These are phyloP conservation scores for Microtus ochrogaster DNA, from an alignment of 2,113 vertebrate genomes.

Conservation along the genomic window DNA sequence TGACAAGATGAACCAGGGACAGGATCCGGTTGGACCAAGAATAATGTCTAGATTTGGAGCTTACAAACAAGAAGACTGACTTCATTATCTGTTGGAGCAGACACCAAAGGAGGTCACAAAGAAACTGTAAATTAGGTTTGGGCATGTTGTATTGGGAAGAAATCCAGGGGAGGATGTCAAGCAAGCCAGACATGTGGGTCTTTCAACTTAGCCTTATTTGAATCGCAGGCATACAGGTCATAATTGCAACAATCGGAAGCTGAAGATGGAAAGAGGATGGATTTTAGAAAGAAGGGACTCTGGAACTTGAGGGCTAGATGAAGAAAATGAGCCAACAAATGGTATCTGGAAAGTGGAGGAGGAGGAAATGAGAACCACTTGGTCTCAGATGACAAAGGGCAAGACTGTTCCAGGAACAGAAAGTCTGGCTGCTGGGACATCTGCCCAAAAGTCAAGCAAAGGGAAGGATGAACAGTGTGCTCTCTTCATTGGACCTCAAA, in stretches of 20 bases:
- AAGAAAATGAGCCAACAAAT: background rate
- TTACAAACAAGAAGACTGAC: background rate
- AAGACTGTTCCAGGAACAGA: conserved; percentile 41
- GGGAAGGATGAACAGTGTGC: background rate
- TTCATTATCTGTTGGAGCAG: background rate
- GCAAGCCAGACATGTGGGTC: background rate
- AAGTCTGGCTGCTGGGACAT: background rate
- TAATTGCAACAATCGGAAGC: background rate
- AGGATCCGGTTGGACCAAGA: background rate
- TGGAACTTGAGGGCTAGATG: background rate
- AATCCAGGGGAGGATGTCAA: background rate
- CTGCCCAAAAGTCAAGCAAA: conserved; percentile 13
- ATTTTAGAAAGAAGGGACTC: conserved; percentile 3
- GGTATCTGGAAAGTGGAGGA: background rate
- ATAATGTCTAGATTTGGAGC: background rate
- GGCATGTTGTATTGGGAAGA: background rate
- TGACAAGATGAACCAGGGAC: background rate
- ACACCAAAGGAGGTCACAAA: background rate
- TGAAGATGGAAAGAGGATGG: background rate
- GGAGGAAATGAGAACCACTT: background rate
- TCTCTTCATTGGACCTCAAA: background rate
- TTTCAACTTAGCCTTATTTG: background rate
- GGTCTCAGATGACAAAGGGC: conserved; percentile 54
- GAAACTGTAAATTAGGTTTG: background rate
- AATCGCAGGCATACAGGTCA: background rate